Percentiles rank a stretch among this genome's conserved stretches.
phyloP scores from a whole-genome alignment of 2,113 vertebrate genomes.

The Phrynocephalus versicolor region DNA sequence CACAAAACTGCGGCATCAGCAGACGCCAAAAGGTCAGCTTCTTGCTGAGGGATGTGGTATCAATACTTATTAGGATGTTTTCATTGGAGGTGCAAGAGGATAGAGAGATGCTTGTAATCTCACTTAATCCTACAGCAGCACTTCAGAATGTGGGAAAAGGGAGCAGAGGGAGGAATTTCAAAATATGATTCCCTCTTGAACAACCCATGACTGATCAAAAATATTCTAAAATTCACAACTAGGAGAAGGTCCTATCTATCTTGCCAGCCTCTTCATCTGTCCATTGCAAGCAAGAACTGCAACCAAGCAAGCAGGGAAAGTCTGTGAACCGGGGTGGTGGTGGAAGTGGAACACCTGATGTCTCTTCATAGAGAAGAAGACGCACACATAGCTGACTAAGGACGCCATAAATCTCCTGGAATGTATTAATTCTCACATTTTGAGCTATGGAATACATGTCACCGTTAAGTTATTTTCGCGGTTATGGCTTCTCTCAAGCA shows the following conservation, averaged over 20 bases:
- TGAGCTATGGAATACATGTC: too few species aligned
- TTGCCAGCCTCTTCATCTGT: neutral
- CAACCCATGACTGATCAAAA: neutral
- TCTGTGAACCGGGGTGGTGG: neutral
- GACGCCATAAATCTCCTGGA: too few species aligned
- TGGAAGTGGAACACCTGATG: too few species aligned
- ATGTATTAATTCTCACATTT: too few species aligned
- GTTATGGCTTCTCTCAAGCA: neutral
- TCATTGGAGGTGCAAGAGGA: conserved; percentile 69
- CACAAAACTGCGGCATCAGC: conserved; percentile 76
- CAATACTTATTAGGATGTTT: conserved; percentile 80
- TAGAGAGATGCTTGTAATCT: conserved; percentile 73
- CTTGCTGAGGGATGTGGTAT: conserved; percentile 76
- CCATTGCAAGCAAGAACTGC: neutral
- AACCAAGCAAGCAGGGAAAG: neutral
- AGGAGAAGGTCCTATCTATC: neutral
- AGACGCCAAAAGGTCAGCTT: conserved; percentile 71
- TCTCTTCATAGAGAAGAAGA: too few species aligned
- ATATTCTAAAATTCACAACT: neutral
- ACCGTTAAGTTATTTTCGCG: neutral
- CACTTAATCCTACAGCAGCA: conserved; percentile 75
- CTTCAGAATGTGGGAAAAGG: conserved; percentile 81
- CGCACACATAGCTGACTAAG: too few species aligned
- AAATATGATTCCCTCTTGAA: conserved; percentile 44
- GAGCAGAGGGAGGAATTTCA: conserved; percentile 54